Base-by-base conservation (phyloP, 2,797 vertebrate genomes). In the Perodicticus potto region DNA sequence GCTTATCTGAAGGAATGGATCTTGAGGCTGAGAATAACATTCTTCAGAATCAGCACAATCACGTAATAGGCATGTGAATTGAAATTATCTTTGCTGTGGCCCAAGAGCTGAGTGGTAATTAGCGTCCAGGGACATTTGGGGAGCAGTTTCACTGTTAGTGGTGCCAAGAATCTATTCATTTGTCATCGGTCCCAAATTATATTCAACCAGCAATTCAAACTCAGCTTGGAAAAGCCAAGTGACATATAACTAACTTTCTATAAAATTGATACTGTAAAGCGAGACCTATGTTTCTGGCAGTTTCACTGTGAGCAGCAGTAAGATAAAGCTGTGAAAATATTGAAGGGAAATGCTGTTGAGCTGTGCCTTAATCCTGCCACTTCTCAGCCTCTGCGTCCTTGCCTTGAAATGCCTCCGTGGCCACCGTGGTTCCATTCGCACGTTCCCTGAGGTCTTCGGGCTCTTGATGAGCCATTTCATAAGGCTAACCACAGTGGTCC, bases 291-390 rank as follows among this genome's bases (percentile, higher is more conserved):
- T 88, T 91, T 34, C 81, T 85, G 72, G 93, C 67, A 59, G 0
- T 86, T 83, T 93, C 67, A 61, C 72, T 27, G 20, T 73, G 82
- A 93, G 74, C 69, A 25, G 81, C 34, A n/a, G 88, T 93, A 70
- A 93, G 82, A 88, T 45, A 63, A 96, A 94, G 90, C 94, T 92
- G 59, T 81, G 76, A 91, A 96, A 97, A 96, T 85, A 89, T 40
- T 80, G 59, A 82, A 55, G 25, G 73, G 77, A 90, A 95, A 74
- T 43, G 86, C 85, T 78, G 73, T 93, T 83, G 63, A 77, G 11
- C 13, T 80, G 77, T 61, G 19, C 43, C 93, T 82, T 93, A 77
- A 92, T 95, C 72, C 86, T n/a, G n/a, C 73, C 20, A 2, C 86
- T 70, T 73, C 14, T 45, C 69, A 12, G 20, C 29, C 34, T 81